Conservation (phyloP, 64 coral and sea anemone genomes). For the Hydrozoanthus tunicans region DNA sequence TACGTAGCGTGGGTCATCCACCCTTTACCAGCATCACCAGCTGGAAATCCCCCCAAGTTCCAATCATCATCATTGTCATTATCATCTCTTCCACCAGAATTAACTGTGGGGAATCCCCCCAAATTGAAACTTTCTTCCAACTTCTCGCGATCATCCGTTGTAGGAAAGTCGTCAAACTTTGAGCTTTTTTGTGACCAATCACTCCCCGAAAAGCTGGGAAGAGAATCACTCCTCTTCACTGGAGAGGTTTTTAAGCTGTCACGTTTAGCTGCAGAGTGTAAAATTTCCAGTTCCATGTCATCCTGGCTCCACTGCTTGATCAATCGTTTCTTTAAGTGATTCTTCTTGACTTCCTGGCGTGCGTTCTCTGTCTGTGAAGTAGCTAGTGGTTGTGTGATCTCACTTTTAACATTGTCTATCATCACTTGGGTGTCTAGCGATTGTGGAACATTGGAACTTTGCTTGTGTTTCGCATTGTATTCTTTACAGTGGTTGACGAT, state of each 20-base stretch:
- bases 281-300: slow-evolving; percentile 49
- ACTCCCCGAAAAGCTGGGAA: slow-evolving; percentile 83
- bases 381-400: neutral
- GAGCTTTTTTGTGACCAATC: slow-evolving; percentile 88
- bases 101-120: neutral
- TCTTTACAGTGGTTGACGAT: slow-evolving; percentile 70
- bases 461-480: neutral
- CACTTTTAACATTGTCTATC: slow-evolving; percentile 1
- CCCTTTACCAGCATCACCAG: slow-evolving; percentile 59
- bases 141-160: slow-evolving; percentile 13
- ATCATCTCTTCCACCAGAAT: slow-evolving; percentile 41
- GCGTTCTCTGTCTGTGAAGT: neutral
- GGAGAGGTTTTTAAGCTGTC: slow-evolving; percentile 27
- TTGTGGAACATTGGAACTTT: neutral
- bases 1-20: neutral
- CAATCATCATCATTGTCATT: slow-evolving; percentile 52
- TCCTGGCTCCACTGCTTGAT: slow-evolving; percentile 38
- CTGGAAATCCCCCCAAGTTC: slow-evolving; percentile 78
- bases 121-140: slow-evolving; percentile 45
- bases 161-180: slow-evolving; percentile 45
- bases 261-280: neutral
- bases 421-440: neutral
- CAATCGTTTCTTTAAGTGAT: slow-evolving; percentile 20
- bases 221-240: slow-evolving; percentile 63
- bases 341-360: neutral